Conservation (phyloP, 2,113 vertebrate species). For the Ophiodon elongatus region DNA sequence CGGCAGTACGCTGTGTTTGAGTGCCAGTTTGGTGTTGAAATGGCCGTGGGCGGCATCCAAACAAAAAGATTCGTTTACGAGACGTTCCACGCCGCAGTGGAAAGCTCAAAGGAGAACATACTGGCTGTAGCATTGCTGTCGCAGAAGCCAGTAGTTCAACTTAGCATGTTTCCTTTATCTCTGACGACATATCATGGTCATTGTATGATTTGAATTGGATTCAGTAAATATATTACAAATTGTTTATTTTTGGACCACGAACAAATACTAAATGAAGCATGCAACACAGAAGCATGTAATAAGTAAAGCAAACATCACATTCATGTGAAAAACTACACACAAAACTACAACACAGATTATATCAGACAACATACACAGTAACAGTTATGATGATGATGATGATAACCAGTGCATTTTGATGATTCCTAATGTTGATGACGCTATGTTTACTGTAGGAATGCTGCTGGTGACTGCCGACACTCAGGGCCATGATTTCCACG, state of each 20-base stretch:
- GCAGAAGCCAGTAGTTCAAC: too few species aligned
- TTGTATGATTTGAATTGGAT: not conserved
- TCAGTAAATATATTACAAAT: not conserved
- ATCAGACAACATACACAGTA: not conserved
- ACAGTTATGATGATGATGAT: not conserved
- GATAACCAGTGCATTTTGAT: not conserved
- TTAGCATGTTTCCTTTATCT: not conserved
- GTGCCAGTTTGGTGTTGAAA: not conserved
- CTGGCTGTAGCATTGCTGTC: too few species aligned
- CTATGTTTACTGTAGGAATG: conserved; percentile 87
- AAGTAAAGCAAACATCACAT: not conserved
- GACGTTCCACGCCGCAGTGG: too few species aligned
- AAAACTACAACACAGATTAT: not conserved
- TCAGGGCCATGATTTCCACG: conserved; percentile 96
- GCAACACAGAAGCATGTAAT: not conserved
- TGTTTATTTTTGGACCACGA: not conserved
- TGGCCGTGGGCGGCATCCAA: not conserved
- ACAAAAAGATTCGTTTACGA: not conserved
- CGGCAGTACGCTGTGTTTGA: not conserved
- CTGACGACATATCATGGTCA: not conserved
- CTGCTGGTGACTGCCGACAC: conserved; percentile 97
- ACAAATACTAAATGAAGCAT: not conserved
- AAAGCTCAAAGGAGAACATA: too few species aligned
- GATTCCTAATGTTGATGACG: not conserved
- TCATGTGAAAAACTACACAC: not conserved